Evolutionary conservation across 1,140 invertebrate species (phyloP), one percentile per base, ranked within the genome.

Genomic region (Magallana gigas): DNA sequence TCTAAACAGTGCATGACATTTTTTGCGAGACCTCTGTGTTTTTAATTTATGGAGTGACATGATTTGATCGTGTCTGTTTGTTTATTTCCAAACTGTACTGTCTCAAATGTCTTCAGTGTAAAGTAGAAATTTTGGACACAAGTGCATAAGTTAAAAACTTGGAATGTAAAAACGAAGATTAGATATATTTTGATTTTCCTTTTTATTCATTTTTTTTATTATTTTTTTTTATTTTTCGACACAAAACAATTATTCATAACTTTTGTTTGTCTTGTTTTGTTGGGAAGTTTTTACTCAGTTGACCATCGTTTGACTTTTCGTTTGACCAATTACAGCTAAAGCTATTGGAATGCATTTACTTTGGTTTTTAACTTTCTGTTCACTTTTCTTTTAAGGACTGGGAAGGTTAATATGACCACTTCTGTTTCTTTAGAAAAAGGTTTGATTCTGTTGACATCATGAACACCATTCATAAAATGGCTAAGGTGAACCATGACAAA

Each of bases 241-340:
- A 80, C 58, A 86, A 48, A 64, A 60, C 83, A 88, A 88, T 88
- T 83, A 88, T 88, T 88, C 87, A 88, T 88, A 88, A 88, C 87
- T 88, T 88, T 88, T 88, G 87, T 88, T 88, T 88, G 87, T 88
- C 87, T 88, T 84, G n/a, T 84, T 84, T 85, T 84, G 83, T 76
- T 82, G 80, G 48, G 83, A 82, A 68, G 68, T 84, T 60, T 84
- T 76, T 84, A 84, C 83, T 88, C 64, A 88, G 83, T 88, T 88
- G 57, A 80, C 82, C 71, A 64, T 85, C 71, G 83, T 84, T 84
- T 88, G 76, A 56, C 56, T 58, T 82, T 87, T 59, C 23, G 57
- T 82, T 83, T 83, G 58, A 60, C 81, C 57, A 58, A 57, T 58
- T 83, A 58, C 81, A 83, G 81, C 81, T 58, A 57, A 83, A 83